Evolutionary conservation across 2,888 invertebrate species (phyloP), one percentile per base, ranked within the genome.

Genomic region (Cheiracanthium punctorium): DNA sequence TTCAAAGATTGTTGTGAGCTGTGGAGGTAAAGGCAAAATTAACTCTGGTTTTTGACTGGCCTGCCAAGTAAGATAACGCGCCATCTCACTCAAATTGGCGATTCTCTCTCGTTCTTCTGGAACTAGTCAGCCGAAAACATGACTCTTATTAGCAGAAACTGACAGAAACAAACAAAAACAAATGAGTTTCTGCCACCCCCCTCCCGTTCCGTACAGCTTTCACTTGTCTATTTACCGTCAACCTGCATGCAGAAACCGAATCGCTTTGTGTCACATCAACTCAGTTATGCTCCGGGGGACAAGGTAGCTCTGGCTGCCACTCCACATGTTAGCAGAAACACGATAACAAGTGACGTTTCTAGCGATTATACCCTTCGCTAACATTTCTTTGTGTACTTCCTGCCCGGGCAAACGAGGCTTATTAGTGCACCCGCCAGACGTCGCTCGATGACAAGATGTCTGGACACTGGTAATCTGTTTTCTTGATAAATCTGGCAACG

Each of bases 361-460:
- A 69, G 81, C 69, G 74, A 81, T 81, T 81, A 75, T 75, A 43
- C 52, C 17, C 28, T 1, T 52, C 33, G 28, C 33, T 74, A 72
- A 81, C 73, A 73, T 81, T 74, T 74, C 73, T 67, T 67, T 81
- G 80, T 74, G 74, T 48, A 74, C 48, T 65, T 67, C 74, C 80
- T 81, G 73, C 33, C 67, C 10, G 67, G 67, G 58, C 73, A 69
- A n/a, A 73, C 33, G 28, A 65, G 72, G 30, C 67, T 81, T 81
- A 81, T 81, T 75, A 81, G 48, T 37, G 37, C 69, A 70, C 58
- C 28, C 64, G 70, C 74, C 74, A 75, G 81, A 81, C 74, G 52
- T 70, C 37, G 10, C 24, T 67, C 69, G 81, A 81, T 81, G 74
- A 81, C 81, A 81, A 81, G 74, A 81, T 75, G 81, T 81, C 81